Percentiles rank a stretch among this genome's conserved stretches.
Evolutionary conservation across 2,797 vertebrate genomes (phyloP).

Genomic region (Mastacembelus armatus): DNA sequence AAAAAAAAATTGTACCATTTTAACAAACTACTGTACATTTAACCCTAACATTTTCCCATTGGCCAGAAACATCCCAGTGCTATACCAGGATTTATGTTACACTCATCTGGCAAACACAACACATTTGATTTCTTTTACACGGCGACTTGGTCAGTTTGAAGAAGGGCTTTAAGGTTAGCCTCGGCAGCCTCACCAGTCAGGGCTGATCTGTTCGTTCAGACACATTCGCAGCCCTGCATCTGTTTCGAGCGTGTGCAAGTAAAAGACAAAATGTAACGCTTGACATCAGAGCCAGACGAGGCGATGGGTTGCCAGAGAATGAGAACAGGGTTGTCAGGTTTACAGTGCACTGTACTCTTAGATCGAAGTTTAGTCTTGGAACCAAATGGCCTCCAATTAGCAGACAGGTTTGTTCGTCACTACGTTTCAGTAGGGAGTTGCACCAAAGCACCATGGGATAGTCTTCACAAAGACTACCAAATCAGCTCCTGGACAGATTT

Average conservation of each 20-base stretch:
- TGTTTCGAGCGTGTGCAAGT: conserved; percentile 42
- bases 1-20: conserved; percentile 79
- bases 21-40: conserved; percentile 82
- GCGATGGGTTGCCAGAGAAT: conserved; percentile 31
- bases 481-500: conserved; percentile 40
- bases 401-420: conserved; percentile 47
- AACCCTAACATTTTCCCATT: conserved; percentile 73
- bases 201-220: conserved; percentile 54
- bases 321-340: conserved; percentile 43
- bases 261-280: conserved; percentile 23
- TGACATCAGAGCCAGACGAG: conserved; percentile 31
- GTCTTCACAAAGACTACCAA: conserved; percentile 52
- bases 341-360: conserved; percentile 37
- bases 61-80: conserved; percentile 62
- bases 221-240: conserved; percentile 49
- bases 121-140: conserved; percentile 53
- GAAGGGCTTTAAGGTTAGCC: conserved; percentile 51
- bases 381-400: conserved; percentile 30
- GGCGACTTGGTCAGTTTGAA: conserved; percentile 54
- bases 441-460: conserved; percentile 76
- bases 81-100: conserved; percentile 49
- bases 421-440: conserved; percentile 67
- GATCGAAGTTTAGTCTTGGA: conserved; percentile 32
- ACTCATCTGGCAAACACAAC: conserved; percentile 65
- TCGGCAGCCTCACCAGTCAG: conserved; percentile 55